Evolutionary conservation across 1,140 invertebrate genomes (phyloP).

Genomic region (Yoshiicerus persimilis): DNA sequence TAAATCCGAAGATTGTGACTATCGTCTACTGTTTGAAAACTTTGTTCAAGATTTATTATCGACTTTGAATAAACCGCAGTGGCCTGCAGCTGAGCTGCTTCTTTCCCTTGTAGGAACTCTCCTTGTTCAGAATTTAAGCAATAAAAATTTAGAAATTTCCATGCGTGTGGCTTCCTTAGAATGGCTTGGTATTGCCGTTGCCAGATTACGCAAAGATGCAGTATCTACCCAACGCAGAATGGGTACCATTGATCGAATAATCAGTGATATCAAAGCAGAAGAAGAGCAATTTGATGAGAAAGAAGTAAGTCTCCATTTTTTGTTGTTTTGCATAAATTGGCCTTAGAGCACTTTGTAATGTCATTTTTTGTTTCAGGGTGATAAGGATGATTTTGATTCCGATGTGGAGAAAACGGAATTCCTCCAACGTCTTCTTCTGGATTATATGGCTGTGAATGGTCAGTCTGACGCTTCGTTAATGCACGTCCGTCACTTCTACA

Average conservation of each 20-base stretch:
- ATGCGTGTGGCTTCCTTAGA: slow-evolving; percentile 94
- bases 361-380: slow-evolving; percentile 47
- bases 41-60: slow-evolving; percentile 97
- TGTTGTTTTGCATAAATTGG: too few relatives aligned
- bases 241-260: slow-evolving; percentile 88
- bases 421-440: slow-evolving; percentile 88
- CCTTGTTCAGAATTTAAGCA: slow-evolving; percentile 90
- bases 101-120: slow-evolving; percentile 90
- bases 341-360: neutral
- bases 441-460: slow-evolving; percentile 92
- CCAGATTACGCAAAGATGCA: slow-evolving; percentile 88
- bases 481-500: slow-evolving; percentile 91
- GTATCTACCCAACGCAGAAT: slow-evolving; percentile 86
- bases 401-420: slow-evolving; percentile 85
- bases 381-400: slow-evolving; percentile 60
- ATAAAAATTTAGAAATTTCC: slow-evolving; percentile 93
- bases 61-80: slow-evolving; percentile 98
- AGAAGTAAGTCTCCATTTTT: slow-evolving; percentile 35
- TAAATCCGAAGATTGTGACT: slow-evolving; percentile 94
- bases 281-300: slow-evolving; percentile 59
- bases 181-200: slow-evolving; percentile 95
- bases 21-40: slow-evolving; percentile 95
- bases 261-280: slow-evolving; percentile 81
- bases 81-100: slow-evolving; percentile 95
- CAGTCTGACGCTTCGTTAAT: slow-evolving; percentile 84